Conservation (phyloP, 2,113 vertebrate species). For the Caretta caretta region DNA sequence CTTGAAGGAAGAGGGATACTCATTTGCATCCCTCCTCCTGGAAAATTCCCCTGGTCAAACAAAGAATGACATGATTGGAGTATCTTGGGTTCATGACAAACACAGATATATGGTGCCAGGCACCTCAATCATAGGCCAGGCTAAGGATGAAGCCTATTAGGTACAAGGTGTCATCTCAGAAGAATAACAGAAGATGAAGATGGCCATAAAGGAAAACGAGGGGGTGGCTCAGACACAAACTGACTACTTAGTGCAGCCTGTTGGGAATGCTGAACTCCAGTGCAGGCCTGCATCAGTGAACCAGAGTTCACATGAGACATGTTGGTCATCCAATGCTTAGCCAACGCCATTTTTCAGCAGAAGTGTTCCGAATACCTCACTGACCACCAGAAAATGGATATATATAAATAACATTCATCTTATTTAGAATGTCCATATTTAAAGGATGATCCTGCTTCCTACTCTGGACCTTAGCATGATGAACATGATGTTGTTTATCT, state of each 20-base stretch:
- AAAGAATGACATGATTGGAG: background rate
- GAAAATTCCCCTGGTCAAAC: background rate
- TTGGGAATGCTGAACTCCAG: background rate
- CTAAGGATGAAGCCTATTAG: background rate
- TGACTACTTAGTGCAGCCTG: background rate
- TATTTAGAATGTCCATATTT: background rate
- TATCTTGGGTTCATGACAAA: background rate
- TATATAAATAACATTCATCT: too few species aligned
- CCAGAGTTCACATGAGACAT: background rate
- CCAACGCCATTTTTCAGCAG: background rate
- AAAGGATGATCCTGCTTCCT: background rate
- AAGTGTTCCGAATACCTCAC: background rate
- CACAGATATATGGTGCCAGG: background rate
- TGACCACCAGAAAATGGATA: background rate
- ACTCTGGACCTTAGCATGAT: background rate
- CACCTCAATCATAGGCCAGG: background rate
- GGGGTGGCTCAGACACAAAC: background rate
- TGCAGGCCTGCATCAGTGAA: background rate
- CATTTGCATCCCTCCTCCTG: background rate
- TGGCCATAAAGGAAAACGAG: background rate
- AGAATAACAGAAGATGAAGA: rapidly evolving
- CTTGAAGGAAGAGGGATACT: constrained; percentile 5
- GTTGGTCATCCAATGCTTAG: background rate
- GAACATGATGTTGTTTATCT: background rate
- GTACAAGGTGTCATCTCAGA: background rate